Conservation (phyloP, 2,797 vertebrate genomes). For the Helostoma temminkii region DNA sequence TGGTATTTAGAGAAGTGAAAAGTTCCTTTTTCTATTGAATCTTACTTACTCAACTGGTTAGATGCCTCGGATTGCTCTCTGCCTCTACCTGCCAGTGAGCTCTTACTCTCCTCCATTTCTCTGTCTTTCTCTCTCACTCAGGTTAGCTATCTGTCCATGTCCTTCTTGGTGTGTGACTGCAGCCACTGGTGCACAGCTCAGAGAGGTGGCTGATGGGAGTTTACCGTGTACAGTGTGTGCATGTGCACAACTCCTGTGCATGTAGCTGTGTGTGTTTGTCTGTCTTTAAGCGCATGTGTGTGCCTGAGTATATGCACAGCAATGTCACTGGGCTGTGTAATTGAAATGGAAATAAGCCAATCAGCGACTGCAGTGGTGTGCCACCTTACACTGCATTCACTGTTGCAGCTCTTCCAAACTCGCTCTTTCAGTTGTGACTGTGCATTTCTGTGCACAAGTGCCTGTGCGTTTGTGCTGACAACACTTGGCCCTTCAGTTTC, state of each 20-base stretch:
- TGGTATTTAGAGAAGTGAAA: conserved; percentile 41
- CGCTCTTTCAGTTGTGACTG: conserved; percentile 76
- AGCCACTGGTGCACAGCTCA: conserved; percentile 66
- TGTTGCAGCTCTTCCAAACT: conserved; percentile 79
- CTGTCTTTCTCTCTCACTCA: conserved; percentile 63
- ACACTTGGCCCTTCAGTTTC: conserved; percentile 56
- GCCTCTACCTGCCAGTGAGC: conserved; percentile 48
- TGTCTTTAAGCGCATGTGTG: conserved; percentile 24
- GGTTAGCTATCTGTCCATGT: conserved; percentile 72
- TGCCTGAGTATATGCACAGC: conserved; percentile 58
- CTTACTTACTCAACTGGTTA: conserved; percentile 60
- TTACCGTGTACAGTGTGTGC: conserved; percentile 73
- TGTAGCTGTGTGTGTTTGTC: conserved; percentile 29
- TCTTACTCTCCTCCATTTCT: conserved; percentile 43
- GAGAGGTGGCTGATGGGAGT: conserved; percentile 85
- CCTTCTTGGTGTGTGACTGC: conserved; percentile 71
- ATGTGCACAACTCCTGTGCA: conserved; percentile 1
- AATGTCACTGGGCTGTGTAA: conserved; percentile 91
- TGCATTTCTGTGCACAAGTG: conserved; percentile 78
- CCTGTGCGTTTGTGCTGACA: conserved; percentile 51
- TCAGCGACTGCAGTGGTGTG: conserved; percentile 80
- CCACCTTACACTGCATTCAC: conserved; percentile 83
- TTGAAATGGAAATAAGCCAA: conserved; percentile 93
- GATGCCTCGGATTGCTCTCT: conserved; percentile 53
- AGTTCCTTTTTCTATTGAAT: conserved; percentile 52